Conservation (phyloP, 2,888 invertebrate genomes). For the Leptopilina myrica region DNA sequence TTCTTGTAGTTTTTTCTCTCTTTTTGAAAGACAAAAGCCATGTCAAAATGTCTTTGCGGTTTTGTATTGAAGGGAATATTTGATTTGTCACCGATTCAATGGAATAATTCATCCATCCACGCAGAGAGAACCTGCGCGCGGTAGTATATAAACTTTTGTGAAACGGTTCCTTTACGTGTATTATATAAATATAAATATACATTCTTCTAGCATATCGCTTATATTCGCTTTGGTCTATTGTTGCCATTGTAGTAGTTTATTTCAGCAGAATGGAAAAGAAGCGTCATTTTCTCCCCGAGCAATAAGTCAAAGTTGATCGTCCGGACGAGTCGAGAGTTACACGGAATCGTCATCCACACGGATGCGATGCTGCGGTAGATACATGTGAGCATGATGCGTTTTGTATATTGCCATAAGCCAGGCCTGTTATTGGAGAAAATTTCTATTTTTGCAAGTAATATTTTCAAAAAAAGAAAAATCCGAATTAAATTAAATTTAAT, state of each 20-base stretch:
- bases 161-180: constrained; percentile 13
- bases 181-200: not conserved
- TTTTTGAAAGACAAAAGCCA: not conserved
- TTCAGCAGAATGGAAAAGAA: constrained; percentile 12
- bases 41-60: constrained; percentile 1
- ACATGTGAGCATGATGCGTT: constrained; percentile 54
- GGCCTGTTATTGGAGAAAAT: constrained; percentile 2
- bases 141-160: not conserved
- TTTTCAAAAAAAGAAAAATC: too few relatives aligned
- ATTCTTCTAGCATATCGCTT: not conserved
- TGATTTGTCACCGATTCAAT: constrained; percentile 37
- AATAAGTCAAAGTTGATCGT: constrained; percentile 28
- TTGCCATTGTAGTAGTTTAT: constrained; percentile 20
- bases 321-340: constrained; percentile 25
- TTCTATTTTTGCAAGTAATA: too few relatives aligned
- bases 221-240: constrained; percentile 35
- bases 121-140: not conserved
- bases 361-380: constrained; percentile 8
- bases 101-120: constrained; percentile 10
- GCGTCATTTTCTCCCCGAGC: constrained; percentile 12
- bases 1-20: not conserved
- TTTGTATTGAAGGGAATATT: constrained; percentile 3
- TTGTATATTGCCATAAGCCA: not conserved
- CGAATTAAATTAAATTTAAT: too few relatives aligned
- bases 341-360: not conserved